These are phyloP conservation scores for Nyctibius bracteatus DNA, from an alignment of 2,113 vertebrate genomes.

Conservation along the genomic window DNA sequence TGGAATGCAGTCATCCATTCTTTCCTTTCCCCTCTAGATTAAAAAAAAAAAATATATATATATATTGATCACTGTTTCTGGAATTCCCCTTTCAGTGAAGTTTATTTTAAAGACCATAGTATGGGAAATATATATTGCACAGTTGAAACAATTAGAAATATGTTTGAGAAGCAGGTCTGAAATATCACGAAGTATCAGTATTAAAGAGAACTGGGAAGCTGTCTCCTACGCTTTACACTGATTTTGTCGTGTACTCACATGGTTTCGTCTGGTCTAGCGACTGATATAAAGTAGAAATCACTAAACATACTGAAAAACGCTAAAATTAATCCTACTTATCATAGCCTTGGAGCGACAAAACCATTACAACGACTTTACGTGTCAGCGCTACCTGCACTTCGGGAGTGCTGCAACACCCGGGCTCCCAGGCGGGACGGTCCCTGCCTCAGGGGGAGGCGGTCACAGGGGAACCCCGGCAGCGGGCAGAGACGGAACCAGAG, in stretches of 20 bases:
- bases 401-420: background rate
- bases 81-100: background rate
- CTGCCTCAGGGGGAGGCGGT: background rate
- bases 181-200: background rate
- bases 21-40: background rate
- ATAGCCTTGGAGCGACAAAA: rapidly evolving
- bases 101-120: background rate
- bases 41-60: background rate
- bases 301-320: rapidly evolving
- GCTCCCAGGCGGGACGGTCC: background rate
- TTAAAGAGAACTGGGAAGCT: background rate
- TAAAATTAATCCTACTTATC: background rate
- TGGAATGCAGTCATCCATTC: background rate
- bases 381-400: background rate
- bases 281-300: rapidly evolving
- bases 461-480: rapidly evolving
- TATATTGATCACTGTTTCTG: background rate
- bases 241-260: background rate
- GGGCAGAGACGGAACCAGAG: background rate
- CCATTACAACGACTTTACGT: rapidly evolving
- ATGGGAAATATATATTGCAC: background rate
- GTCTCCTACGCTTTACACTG: rapidly evolving
- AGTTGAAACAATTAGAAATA: background rate
- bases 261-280: background rate
- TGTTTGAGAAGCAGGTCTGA: background rate